phyloP scores from a whole-genome alignment of 2,113 vertebrate species.

The Trematocara stigmaticum region DNA sequence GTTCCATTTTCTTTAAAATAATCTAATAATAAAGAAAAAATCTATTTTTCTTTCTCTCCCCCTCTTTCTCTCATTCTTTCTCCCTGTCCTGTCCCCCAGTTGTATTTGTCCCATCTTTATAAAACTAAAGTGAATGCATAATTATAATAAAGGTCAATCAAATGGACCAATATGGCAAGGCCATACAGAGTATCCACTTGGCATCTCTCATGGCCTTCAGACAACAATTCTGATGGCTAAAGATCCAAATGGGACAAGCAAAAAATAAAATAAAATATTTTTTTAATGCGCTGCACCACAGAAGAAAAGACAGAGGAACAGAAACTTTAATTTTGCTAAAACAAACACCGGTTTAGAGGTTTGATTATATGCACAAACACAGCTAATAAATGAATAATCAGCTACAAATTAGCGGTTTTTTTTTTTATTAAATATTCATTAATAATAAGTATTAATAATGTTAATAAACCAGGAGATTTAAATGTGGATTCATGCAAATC shows the following conservation, averaged over 20 bases:
- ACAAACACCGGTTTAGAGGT: not conserved
- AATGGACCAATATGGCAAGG: too few species aligned
- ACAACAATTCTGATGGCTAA: too few species aligned
- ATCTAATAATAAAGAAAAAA: too few species aligned
- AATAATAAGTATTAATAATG: not conserved
- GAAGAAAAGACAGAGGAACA: fast-evolving
- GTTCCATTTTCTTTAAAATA: not conserved
- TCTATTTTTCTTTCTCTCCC: too few species aligned
- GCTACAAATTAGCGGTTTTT: fast-evolving
- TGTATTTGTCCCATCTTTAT: too few species aligned
- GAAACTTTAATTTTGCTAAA: not conserved
- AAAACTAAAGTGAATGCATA: too few species aligned
- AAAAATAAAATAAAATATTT: fast-evolving
- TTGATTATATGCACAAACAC: not conserved
- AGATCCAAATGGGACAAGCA: too few species aligned
- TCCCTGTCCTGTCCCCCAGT: too few species aligned
- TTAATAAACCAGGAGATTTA: not conserved
- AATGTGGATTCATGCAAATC: not conserved
- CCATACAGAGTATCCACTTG: too few species aligned
- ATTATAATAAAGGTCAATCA: too few species aligned
- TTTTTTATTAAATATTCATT: not conserved
- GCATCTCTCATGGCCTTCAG: too few species aligned
- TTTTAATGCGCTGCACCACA: not conserved
- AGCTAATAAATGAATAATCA: not conserved
- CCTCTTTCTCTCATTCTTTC: too few species aligned